Conservation (phyloP, 1,140 invertebrate species). For the Diachasmimorpha longicaudata region DNA sequence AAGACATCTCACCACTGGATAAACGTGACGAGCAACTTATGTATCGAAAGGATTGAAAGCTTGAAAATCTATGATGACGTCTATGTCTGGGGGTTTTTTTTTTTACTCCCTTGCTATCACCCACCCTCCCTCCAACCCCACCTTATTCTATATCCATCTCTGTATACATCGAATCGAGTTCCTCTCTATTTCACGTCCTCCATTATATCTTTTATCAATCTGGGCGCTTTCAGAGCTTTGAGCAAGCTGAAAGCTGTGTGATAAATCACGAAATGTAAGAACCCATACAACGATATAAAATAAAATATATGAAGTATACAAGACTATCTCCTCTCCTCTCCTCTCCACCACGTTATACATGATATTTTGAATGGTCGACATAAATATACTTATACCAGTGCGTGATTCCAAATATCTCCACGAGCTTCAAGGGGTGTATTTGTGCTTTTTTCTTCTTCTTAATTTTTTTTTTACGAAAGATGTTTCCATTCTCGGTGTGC, state of each 20-base stretch:
- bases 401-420: slow-evolving; percentile 17
- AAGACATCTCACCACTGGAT: neutral
- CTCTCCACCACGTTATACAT: neutral
- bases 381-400: slow-evolving; percentile 27
- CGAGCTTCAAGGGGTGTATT: slow-evolving; percentile 13
- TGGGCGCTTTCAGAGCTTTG: slow-evolving; percentile 53
- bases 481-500: slow-evolving; percentile 38
- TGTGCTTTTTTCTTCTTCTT: slow-evolving; percentile 27
- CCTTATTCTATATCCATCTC: neutral
- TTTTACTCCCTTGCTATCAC: neutral
- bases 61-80: neutral
- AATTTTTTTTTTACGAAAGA: slow-evolving; percentile 17
- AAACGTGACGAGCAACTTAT: neutral
- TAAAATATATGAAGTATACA: slow-evolving; percentile 4
- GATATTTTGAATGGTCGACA: slow-evolving; percentile 8
- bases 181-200: slow-evolving; percentile 54
- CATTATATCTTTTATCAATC: slow-evolving; percentile 66
- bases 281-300: slow-evolving; percentile 42
- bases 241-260: slow-evolving; percentile 61
- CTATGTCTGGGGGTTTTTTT: neutral
- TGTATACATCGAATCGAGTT: neutral
- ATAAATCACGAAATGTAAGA: slow-evolving; percentile 65
- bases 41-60: neutral
- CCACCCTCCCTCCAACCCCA: slow-evolving; percentile 12
- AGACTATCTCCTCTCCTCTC: neutral